These are phyloP conservation scores for Coranthus polyacanthus DNA, from an alignment of 2,797 vertebrate genomes.

Conservation along the genomic window DNA sequence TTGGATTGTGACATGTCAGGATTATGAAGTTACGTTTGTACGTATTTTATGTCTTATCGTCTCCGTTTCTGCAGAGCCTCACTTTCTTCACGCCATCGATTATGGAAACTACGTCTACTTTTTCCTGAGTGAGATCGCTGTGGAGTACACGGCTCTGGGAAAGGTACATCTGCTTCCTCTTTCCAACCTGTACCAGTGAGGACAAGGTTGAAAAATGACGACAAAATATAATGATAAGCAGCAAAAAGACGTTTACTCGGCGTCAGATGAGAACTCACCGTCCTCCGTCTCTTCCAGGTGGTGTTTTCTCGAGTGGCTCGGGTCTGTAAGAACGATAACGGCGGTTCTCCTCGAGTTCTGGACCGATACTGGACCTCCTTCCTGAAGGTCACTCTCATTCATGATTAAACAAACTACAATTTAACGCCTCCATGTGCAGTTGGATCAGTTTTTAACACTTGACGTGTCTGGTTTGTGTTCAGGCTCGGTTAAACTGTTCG, in stretches of 20 bases:
- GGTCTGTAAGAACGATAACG: slow-evolving; percentile 95
- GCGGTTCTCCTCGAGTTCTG: slow-evolving; percentile 93
- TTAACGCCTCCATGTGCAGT: too few species aligned
- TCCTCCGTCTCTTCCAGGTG: slow-evolving; percentile 47
- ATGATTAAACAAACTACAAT: too few species aligned
- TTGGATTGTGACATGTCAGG: too few species aligned
- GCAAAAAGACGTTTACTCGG: too few species aligned
- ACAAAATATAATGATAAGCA: too few species aligned
- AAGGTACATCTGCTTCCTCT: slow-evolving; percentile 87
- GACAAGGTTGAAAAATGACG: too few species aligned
- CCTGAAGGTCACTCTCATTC: slow-evolving; percentile 91
- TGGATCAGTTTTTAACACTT: too few species aligned
- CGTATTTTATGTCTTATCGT: too few species aligned
- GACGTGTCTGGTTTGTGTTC: slow-evolving; percentile 74
- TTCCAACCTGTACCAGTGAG: too few species aligned
- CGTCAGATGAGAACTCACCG: too few species aligned
- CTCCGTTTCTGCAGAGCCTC: slow-evolving; percentile 87
- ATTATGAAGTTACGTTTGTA: too few species aligned
- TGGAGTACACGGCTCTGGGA: slow-evolving; percentile 93
- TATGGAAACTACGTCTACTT: slow-evolving; percentile 98
- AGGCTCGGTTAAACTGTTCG: slow-evolving; percentile 96
- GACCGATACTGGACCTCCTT: slow-evolving; percentile 95
- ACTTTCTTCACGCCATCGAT: slow-evolving; percentile 95
- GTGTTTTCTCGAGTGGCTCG: slow-evolving; percentile 85
- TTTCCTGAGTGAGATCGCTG: slow-evolving; percentile 96